Percentiles rank a stretch among this genome's conserved stretches.
Conservation (phyloP, 92 coral and sea anemone genomes). For the Hydrozoanthus gracilis region DNA sequence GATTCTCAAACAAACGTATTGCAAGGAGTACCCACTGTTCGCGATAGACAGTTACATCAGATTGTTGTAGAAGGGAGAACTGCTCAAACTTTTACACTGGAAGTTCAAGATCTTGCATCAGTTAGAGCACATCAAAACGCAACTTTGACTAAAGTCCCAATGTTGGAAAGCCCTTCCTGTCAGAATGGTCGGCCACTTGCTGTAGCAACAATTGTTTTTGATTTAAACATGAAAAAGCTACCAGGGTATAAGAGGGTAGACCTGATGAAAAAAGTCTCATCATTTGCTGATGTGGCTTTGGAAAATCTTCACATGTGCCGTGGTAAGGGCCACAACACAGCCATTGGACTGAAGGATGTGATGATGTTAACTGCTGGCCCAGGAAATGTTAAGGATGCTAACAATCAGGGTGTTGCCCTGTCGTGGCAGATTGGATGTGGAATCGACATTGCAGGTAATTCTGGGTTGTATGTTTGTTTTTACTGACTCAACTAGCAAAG, state of each 20-base stretch:
- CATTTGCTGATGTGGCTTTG: conserved; percentile 74
- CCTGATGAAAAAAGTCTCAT: conserved; percentile 79
- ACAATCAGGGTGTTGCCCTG: conserved; percentile 84
- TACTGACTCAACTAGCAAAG: not conserved
- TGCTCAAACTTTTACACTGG: conserved; percentile 62
- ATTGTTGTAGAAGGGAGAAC: conserved; percentile 62
- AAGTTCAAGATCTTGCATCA: conserved; percentile 80
- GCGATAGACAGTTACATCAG: conserved; percentile 83
- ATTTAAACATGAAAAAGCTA: conserved; percentile 78
- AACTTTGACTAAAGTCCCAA: conserved; percentile 74
- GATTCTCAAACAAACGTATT: conserved; percentile 66
- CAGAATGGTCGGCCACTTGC: conserved; percentile 78
- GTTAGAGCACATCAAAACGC: conserved; percentile 48
- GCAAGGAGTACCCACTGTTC: conserved; percentile 87
- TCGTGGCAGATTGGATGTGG: conserved; percentile 99
- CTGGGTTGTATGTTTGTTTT: not conserved
- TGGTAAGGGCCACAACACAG: conserved; percentile 96
- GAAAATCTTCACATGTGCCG: conserved; percentile 75
- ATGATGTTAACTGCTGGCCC: conserved; percentile 96
- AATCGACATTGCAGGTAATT: conserved; percentile 80
- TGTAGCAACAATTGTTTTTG: conserved; percentile 93
- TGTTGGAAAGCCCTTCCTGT: conserved; percentile 69
- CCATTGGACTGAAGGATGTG: conserved; percentile 89
- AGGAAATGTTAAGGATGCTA: conserved; percentile 87
- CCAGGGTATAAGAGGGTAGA: conserved; percentile 76